A percentile compares a stretch with the other conserved stretches of the same genome.
Evolutionary conservation across 2,113 vertebrate species (phyloP).

Genomic region (Stigmatopora nigra): DNA sequence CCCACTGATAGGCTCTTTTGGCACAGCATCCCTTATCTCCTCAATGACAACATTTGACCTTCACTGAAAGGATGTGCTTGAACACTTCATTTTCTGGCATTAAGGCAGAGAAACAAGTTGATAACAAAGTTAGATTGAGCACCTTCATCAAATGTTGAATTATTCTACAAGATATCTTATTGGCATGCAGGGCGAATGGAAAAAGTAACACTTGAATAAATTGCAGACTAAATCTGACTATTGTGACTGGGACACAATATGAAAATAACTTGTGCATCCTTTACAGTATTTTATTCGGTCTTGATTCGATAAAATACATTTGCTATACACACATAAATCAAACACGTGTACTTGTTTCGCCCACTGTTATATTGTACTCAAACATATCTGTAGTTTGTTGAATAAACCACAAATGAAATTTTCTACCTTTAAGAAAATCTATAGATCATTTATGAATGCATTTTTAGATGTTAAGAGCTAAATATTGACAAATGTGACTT

Average conservation of each 20-base stretch:
- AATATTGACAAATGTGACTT: not conserved
- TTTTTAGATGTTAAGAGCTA: not conserved
- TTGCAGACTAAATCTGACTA: slow-evolving; percentile 59
- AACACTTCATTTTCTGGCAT: slow-evolving; percentile 40
- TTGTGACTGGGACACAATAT: slow-evolving; percentile 6
- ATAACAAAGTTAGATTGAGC: not conserved
- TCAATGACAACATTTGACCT: slow-evolving; percentile 67
- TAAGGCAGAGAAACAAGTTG: slow-evolving; percentile 24
- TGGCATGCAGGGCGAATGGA: slow-evolving; percentile 54
- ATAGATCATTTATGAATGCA: slow-evolving; percentile 26
- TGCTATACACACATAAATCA: not conserved
- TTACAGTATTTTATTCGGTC: slow-evolving; percentile 32
- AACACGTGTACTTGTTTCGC: slow-evolving; percentile 5
- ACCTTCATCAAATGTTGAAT: not conserved
- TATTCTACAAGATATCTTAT: not conserved
- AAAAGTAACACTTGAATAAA: slow-evolving; percentile 72
- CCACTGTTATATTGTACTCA: slow-evolving; percentile 7
- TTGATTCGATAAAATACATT: slow-evolving; percentile 2
- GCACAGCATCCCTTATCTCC: slow-evolving; percentile 62
- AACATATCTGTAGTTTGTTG: not conserved
- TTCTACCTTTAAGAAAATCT: slow-evolving; percentile 9
- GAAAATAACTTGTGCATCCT: not conserved
- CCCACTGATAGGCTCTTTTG: slow-evolving; percentile 53
- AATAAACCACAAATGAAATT: slow-evolving; percentile 7
- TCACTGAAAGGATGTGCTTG: slow-evolving; percentile 35